phyloP scores from a whole-genome alignment of 2,797 vertebrate genomes.

The Liasis olivaceus region DNA sequence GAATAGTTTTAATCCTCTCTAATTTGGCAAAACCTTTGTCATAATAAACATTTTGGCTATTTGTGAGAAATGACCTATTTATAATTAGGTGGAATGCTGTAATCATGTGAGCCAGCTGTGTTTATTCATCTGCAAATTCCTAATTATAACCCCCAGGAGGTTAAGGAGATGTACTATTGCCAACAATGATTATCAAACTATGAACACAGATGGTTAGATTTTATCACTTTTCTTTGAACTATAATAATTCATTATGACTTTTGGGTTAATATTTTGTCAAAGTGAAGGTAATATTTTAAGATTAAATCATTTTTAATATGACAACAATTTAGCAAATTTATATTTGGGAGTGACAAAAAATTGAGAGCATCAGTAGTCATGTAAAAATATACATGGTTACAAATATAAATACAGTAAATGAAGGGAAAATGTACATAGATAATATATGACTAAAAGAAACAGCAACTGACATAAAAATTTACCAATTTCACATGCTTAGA shows the following conservation, averaged over 20 bases:
- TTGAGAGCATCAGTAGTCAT: not conserved
- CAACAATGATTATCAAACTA: slow-evolving; percentile 3
- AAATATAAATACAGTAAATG: not conserved
- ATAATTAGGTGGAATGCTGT: not conserved
- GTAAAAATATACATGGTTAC: not conserved
- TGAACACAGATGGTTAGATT: slow-evolving; percentile 11
- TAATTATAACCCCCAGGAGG: not conserved
- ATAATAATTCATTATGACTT: slow-evolving; percentile 1
- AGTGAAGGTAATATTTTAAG: slow-evolving; percentile 10
- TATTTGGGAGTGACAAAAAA: not conserved
- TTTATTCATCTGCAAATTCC: slow-evolving; percentile 26
- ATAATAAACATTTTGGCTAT: not conserved
- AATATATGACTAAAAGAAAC: not conserved
- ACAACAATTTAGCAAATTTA: not conserved
- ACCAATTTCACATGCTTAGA: not conserved
- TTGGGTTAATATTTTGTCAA: not conserved
- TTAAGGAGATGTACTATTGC: slow-evolving; percentile 3
- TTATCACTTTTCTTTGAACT: not conserved
- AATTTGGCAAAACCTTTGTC: not conserved
- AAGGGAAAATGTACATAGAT: not conserved
- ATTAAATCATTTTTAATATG: not conserved
- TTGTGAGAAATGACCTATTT: slow-evolving; percentile 10
- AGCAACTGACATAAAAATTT: not conserved
- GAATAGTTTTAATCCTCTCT: not conserved
- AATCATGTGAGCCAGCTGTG: slow-evolving; percentile 9